phyloP scores from a whole-genome alignment of 2,113 vertebrate genomes.

The Pongo abelii region DNA sequence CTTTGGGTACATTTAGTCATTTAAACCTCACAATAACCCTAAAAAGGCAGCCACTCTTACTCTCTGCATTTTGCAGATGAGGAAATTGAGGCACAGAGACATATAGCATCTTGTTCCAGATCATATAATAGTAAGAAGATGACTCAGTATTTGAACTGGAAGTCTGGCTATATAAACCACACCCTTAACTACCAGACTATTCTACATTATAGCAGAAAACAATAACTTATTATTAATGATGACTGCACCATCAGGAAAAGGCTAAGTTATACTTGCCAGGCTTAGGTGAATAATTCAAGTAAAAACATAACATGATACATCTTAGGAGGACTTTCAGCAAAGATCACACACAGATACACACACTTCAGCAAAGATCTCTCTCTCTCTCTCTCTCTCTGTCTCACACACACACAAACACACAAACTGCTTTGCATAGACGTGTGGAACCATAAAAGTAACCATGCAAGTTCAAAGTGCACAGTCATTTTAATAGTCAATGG shows the following conservation, averaged over 20 bases:
- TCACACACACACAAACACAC: no score
- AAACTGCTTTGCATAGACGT: not conserved
- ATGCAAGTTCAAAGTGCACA: not conserved
- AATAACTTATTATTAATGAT: not conserved
- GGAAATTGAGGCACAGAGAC: not conserved
- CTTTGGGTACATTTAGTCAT: not conserved
- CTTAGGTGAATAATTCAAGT: not conserved
- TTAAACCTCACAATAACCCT: not conserved
- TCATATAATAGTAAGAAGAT: not conserved
- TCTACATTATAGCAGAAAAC: not conserved
- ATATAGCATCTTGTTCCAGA: not conserved
- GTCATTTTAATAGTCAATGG: not conserved
- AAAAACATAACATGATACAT: not conserved
- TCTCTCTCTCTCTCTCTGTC: no score
- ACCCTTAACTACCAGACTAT: not conserved
- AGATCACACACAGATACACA: not conserved
- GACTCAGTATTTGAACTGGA: not conserved
- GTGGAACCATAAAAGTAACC: not conserved
- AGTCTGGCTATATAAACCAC: not conserved
- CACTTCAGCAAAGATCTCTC: not conserved
- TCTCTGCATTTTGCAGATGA: not conserved
- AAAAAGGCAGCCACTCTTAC: not conserved
- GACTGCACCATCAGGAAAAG: not conserved
- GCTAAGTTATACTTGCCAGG: not conserved
- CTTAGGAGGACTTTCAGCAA: not conserved